Base-by-base conservation (phyloP, 2,888 invertebrate genomes). In the Plebejus melissa region DNA sequence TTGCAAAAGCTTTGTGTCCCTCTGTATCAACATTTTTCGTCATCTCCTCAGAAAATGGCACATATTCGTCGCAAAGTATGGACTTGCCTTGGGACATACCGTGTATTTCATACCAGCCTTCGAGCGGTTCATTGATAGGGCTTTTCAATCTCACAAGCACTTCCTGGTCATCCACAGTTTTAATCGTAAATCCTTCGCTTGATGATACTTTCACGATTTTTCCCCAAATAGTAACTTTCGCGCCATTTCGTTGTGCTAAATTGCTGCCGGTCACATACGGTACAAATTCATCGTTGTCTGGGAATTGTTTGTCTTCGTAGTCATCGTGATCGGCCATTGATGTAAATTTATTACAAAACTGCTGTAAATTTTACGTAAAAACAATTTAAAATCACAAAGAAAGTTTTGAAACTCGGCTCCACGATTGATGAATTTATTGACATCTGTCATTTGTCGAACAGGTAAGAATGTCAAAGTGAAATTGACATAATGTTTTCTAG, bases 71-170 rank as follows among this genome's bases (percentile, higher is more conserved):
- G 79, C 93, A 93, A 75, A 94, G 79, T 7, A 94, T 83, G 78
- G 86, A 87, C 76, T 89, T 92, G 16, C 93, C 94, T 84, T 93
- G 93, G 1, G 91, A 90, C 7, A 89, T 87, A 13, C 94, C 94
- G 74, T 86, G 85, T 54, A 94, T 89, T 79, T 94, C 94, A 77
- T 91, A 92, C 94, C 94, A 94, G 7, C 94, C 94, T 82, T 93
- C 93, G 16, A 94, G 81, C 1, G 90, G 84, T 76, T 93, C 94
- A 50, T 83, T 86, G 76, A 92, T 79, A 0, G 93, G 94, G 72
- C 81, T 88, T 77, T 87, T 88, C 70, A 93, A 79, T 78, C 82
- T 88, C 69, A 94, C 87, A 7, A 88, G 85, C n/a, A 94, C 82
- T 81, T 94, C 94, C 79, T 91, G 90, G 57, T 93, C 93, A 79